phyloP scores from a whole-genome alignment of 1,140 invertebrate species.

The Cylas formicarius region DNA sequence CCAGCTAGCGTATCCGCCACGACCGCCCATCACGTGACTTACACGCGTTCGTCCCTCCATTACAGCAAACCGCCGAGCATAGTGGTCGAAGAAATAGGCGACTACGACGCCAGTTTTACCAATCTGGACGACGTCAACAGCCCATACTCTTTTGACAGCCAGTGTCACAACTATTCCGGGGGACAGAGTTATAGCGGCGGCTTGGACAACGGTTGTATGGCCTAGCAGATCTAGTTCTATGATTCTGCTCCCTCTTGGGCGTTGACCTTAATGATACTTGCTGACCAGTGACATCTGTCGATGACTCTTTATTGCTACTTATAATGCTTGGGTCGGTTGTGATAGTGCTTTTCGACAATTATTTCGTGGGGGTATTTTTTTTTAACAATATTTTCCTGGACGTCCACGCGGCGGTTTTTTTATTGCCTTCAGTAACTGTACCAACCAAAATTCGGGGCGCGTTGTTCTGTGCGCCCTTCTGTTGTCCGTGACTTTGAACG shows the following conservation, averaged over 20 bases:
- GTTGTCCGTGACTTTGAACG: too few species aligned
- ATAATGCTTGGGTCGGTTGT: too few species aligned
- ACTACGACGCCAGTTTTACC: slow-evolving; percentile 32
- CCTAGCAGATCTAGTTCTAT: too few species aligned
- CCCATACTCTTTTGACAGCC: slow-evolving; percentile 25
- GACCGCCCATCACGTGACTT: slow-evolving; percentile 23
- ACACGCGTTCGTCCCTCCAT: slow-evolving; percentile 19
- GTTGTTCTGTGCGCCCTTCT: too few species aligned
- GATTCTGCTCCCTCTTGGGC: too few species aligned
- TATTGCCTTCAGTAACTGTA: too few species aligned
- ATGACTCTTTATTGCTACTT: slow-evolving; percentile 3
- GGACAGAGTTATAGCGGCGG: slow-evolving; percentile 31
- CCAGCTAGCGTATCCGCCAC: slow-evolving; percentile 22
- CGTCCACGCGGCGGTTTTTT: too few species aligned
- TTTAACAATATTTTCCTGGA: too few species aligned
- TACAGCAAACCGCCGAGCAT: slow-evolving; percentile 34
- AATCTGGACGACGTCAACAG: slow-evolving; percentile 34
- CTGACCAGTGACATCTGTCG: background rate
- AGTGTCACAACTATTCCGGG: slow-evolving; percentile 35
- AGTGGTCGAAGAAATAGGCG: slow-evolving; percentile 34
- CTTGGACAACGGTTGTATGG: slow-evolving; percentile 41
- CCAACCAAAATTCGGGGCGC: too few species aligned
- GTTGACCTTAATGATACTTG: too few species aligned
- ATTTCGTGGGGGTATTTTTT: too few species aligned
- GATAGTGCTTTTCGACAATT: too few species aligned